phyloP scores from a whole-genome alignment of 2,888 invertebrate species.

The Campoplex capitator region DNA sequence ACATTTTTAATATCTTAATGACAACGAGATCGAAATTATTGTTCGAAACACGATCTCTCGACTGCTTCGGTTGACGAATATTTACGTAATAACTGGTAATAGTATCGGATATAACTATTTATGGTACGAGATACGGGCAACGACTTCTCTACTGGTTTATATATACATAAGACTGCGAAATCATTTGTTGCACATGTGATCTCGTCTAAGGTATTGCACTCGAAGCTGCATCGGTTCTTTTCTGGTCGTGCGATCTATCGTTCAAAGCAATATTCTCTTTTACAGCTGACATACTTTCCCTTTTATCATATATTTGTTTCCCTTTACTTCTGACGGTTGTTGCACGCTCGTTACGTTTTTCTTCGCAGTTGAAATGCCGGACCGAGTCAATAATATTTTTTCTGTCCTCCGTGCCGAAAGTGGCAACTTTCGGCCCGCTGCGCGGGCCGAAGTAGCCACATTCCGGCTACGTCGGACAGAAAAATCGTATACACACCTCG shows the following conservation, averaged over 20 bases:
- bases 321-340: not conserved
- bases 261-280: slow-evolving; percentile 22
- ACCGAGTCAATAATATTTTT: not conserved
- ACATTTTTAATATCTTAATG: not conserved
- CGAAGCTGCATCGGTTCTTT: slow-evolving; percentile 3
- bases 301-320: slow-evolving; percentile 40
- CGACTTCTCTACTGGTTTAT: slow-evolving; percentile 38
- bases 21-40: not conserved
- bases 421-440: too few relatives aligned
- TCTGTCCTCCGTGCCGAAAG: too few relatives aligned
- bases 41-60: not conserved
- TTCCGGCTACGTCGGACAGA: too few relatives aligned
- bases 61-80: not conserved
- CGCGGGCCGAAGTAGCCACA: too few relatives aligned
- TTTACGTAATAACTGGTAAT: slow-evolving; percentile 47
- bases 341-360: not conserved
- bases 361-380: not conserved
- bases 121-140: slow-evolving; percentile 37
- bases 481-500: too few relatives aligned
- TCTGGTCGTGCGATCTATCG: slow-evolving; percentile 12
- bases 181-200: slow-evolving; percentile 37
- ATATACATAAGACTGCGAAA: slow-evolving; percentile 18
- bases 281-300: slow-evolving; percentile 52
- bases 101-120: slow-evolving; percentile 38
- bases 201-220: slow-evolving; percentile 27